Evolutionary conservation across 1,140 invertebrate genomes (phyloP), one percentile per base, ranked within the genome.

Genomic region (Ips nitidus): DNA sequence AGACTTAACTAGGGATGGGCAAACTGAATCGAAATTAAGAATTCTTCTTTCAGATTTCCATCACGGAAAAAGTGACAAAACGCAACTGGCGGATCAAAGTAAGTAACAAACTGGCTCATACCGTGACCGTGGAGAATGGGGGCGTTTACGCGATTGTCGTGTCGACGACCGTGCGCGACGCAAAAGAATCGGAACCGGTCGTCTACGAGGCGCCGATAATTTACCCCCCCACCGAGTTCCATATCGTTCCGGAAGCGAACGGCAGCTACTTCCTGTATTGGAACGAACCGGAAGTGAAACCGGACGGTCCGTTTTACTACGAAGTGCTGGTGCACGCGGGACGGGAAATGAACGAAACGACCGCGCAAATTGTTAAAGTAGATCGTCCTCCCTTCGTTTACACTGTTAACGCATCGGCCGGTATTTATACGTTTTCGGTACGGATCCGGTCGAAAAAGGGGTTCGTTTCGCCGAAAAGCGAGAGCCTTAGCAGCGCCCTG

Each of bases 341-440:
- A 3, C 81, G 80, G 39, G 81, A 77, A 2, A 78, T 89, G n/a
- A 83, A 85, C 64, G 82, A 83, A 43, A 77, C 79, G 52, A 83
- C 69, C 71, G 87, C 86, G 6, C 80, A 78, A 73, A 77, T 76
- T 66, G 85, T 79, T 45, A 75, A 76, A 7, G 79, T 82, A 1
- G 77, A 84, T 6, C 77, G 82, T 45, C 84, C 88, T 6, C 88
- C 87, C 0, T 85, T 86, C 57, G 77, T 85, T n/a, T 84, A 87
- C 56, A 81, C 81, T 4, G 22, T 22, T 22, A 83, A 86, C 42
- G 80, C 83, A 0, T 82, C 83, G 3, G 74, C 80, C 1, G 81
- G 80, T 8, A 83, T 85, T 36, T 87, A 91, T 75, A 86, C 86
- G 42, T 88, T 91, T 66, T 86, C 86, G 50, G 88, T 93, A 1